Base-by-base conservation (phyloP, 2,113 vertebrate species). In the Tapirus terrestris region DNA sequence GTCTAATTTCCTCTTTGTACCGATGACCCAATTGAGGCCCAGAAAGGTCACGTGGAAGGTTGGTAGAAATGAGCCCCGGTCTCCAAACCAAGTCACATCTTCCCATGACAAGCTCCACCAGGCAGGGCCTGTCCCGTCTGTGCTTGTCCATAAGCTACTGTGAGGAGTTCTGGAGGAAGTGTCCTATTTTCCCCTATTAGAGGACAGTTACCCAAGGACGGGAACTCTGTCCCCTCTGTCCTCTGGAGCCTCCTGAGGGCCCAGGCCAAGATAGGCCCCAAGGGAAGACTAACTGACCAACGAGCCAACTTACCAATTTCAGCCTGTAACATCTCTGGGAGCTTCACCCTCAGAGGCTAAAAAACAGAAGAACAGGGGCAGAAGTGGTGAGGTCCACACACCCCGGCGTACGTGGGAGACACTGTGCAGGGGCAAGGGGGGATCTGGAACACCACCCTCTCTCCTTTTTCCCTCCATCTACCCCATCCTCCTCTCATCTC, bases 311-410 rank as follows among this genome's bases (percentile, higher is more conserved):
- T 98, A 99, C 99, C 99, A 0, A 99, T 99, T 94, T 99, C 99
- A 6, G 98, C 96, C 93, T 99, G 98, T 45, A 99, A 97, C 93
- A 99, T 98, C 56, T 99, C 99, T 3, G 99, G 97, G 5, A 99
- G 98, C 98, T 99, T 99, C 97, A 99, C 99, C 96, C 99, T 99
- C 58, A 99, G 98, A 0, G 99, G 99, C 99, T 99, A 79, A 0
- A 86, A 93, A 51, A 70, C 63, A 68, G 82, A 80, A 94, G 43
- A 33, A 79, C 1, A 20, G 20, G 95, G 29, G 94, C 1, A 58
- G 27, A 89, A n/a, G 29, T 31, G 25, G 65, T 82, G 36, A 97
- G 97, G 29, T 8, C 33, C 21, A 6, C 23, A 5, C 7, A 10
- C 27, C 58, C 10, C 12, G 10, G 63, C 18, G 43, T 4, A 36